phyloP scores from a whole-genome alignment of 2,888 invertebrate species.

The Dicyrtomina minuta region DNA sequence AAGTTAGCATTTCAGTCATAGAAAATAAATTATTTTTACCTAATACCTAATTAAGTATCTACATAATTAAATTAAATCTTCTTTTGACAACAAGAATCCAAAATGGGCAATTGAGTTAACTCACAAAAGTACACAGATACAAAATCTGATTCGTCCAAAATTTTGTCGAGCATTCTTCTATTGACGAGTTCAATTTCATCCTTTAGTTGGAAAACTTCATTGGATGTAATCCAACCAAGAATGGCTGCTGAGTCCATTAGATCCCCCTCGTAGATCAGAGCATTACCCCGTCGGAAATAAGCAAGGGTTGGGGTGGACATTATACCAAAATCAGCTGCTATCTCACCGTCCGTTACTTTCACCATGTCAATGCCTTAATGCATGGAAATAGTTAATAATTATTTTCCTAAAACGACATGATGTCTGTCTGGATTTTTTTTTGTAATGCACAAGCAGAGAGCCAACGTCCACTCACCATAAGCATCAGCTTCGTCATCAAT shows the following conservation, averaged over 20 bases:
- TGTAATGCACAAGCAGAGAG: too few relatives aligned
- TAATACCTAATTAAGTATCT: too few relatives aligned
- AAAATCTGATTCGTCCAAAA: constrained; percentile 91
- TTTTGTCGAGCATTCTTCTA: constrained; percentile 91
- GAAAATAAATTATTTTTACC: too few relatives aligned
- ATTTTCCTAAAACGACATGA: too few relatives aligned
- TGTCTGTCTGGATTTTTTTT: too few relatives aligned
- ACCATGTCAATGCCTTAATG: constrained; percentile 85
- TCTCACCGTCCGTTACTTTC: constrained; percentile 79
- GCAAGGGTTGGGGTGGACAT: constrained; percentile 81
- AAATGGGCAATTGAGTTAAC: constrained; percentile 55
- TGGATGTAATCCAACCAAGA: constrained; percentile 85
- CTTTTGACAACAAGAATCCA: too few relatives aligned
- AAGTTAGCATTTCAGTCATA: too few relatives aligned
- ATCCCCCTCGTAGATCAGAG: constrained; percentile 84
- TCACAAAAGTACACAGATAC: constrained; percentile 93
- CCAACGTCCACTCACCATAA: constrained; percentile 36
- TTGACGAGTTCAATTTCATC: constrained; percentile 97
- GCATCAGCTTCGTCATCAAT: constrained; percentile 88
- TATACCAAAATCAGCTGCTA: constrained; percentile 76
- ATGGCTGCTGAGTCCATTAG: constrained; percentile 81
- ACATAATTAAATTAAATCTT: too few relatives aligned
- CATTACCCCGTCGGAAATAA: constrained; percentile 80
- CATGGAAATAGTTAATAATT: constrained; percentile 4
- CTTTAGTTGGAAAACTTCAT: constrained; percentile 91